Conservation (phyloP, 2,797 vertebrate species). For the Lithobates pipiens region DNA sequence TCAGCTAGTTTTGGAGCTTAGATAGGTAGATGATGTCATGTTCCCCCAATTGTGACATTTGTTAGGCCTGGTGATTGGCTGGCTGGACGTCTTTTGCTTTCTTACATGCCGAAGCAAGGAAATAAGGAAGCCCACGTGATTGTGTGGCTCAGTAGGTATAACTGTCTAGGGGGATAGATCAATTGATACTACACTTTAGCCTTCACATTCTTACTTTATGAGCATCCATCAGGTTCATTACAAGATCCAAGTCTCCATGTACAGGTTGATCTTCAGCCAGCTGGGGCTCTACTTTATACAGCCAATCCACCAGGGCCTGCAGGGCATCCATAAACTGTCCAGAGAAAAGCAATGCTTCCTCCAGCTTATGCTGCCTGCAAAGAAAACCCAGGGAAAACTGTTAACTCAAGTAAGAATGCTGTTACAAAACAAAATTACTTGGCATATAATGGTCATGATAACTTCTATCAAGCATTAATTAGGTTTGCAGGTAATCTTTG, state of each 20-base stretch:
- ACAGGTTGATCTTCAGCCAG: slow-evolving; percentile 94
- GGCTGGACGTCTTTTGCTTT: too few species aligned
- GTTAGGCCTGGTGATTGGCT: too few species aligned
- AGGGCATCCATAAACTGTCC: slow-evolving; percentile 97
- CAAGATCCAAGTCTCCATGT: slow-evolving; percentile 94
- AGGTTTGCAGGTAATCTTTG: not conserved
- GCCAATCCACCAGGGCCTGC: slow-evolving; percentile 96
- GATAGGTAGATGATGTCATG: too few species aligned
- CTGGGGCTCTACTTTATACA: slow-evolving; percentile 97
- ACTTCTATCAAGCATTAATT: not conserved
- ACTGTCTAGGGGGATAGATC: too few species aligned
- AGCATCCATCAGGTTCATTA: slow-evolving; percentile 97
- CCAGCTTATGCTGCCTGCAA: slow-evolving; percentile 95
- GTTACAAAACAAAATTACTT: not conserved
- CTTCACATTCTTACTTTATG: slow-evolving; percentile 85
- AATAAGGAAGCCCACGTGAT: too few species aligned
- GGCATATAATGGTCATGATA: not conserved
- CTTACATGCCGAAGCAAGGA: too few species aligned
- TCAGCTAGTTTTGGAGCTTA: too few species aligned
- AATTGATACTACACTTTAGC: not conserved
- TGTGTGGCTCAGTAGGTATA: too few species aligned
- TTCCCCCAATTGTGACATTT: too few species aligned
- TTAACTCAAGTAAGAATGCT: not conserved
- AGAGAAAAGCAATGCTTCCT: slow-evolving; percentile 97
- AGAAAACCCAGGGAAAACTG: not conserved